phyloP scores from a whole-genome alignment of 2,888 invertebrate genomes.

The Melolontha melolontha region DNA sequence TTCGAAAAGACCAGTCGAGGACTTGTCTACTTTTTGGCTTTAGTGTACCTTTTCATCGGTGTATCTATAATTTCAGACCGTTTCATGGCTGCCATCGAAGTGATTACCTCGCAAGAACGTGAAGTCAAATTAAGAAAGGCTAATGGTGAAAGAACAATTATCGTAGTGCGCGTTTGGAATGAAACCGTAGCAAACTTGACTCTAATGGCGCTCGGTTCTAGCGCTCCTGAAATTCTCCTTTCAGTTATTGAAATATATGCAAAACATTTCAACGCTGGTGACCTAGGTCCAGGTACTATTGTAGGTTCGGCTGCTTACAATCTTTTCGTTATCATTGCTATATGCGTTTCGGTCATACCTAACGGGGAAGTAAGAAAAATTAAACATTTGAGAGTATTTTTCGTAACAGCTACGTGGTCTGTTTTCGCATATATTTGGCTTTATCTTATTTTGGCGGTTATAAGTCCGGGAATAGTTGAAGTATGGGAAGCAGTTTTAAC shows the following conservation, averaged over 20 bases:
- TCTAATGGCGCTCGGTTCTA: slow-evolving; percentile 98
- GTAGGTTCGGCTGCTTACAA: slow-evolving; percentile 99
- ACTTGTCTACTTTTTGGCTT: slow-evolving; percentile 86
- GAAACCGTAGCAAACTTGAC: slow-evolving; percentile 99
- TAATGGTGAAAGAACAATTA: slow-evolving; percentile 87
- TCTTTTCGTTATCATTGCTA: slow-evolving; percentile 95
- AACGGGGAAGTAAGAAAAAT: slow-evolving; percentile 92
- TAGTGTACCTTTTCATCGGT: slow-evolving; percentile 97
- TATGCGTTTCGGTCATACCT: slow-evolving; percentile 94
- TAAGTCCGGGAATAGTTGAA: slow-evolving; percentile 88
- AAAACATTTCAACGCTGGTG: slow-evolving; percentile 94
- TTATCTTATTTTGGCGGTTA: slow-evolving; percentile 91
- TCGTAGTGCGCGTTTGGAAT: slow-evolving; percentile 97
- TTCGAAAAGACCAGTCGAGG: slow-evolving; percentile 88
- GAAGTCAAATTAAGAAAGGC: slow-evolving; percentile 92
- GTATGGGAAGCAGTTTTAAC: slow-evolving; percentile 99
- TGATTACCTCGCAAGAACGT: slow-evolving; percentile 96
- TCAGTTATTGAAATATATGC: slow-evolving; percentile 98
- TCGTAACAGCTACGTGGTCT: slow-evolving; percentile 98
- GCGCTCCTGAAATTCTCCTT: slow-evolving; percentile 97
- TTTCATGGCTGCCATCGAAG: slow-evolving; percentile 99
- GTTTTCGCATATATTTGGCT: slow-evolving; percentile 99
- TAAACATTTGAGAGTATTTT: slow-evolving; percentile 96
- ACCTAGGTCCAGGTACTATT: slow-evolving; percentile 97
- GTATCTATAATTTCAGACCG: slow-evolving; percentile 99